Conservation (phyloP, 2,113 vertebrate species). For the Australoheros scitulus region DNA sequence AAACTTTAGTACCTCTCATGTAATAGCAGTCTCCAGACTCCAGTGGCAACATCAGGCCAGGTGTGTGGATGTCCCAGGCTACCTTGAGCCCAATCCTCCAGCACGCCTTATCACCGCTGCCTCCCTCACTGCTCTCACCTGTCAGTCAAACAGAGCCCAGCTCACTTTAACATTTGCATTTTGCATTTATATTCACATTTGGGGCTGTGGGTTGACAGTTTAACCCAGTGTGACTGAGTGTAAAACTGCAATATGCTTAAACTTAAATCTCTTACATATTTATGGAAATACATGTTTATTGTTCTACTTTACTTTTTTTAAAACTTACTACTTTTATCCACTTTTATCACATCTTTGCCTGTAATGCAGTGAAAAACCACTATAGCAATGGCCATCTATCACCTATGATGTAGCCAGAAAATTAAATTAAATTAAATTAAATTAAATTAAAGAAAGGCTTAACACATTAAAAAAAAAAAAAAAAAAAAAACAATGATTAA, state of each 20-base stretch:
- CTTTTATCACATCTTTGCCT: neutral
- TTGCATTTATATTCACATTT: constrained; percentile 43
- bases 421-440: neutral
- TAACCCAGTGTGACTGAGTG: constrained; percentile 15
- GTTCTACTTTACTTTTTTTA: neutral
- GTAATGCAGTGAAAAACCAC: constrained; percentile 7
- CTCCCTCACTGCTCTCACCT: constrained; percentile 78
- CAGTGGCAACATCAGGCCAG: constrained; percentile 92
- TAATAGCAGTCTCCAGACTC: constrained; percentile 93
- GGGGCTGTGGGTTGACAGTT: constrained; percentile 21
- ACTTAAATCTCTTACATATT: constrained; percentile 1
- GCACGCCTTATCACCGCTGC: constrained; percentile 78
- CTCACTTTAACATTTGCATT: constrained; percentile 44
- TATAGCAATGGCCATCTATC: constrained; percentile 3
- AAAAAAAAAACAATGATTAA: too few species aligned
- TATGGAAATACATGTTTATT: neutral
- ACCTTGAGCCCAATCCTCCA: constrained; percentile 96
- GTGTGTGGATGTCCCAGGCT: constrained; percentile 96
- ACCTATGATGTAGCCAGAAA: neutral
- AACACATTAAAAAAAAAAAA: constrained; percentile 12
- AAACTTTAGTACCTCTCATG: constrained; percentile 76
- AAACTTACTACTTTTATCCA: neutral
- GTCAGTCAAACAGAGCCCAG: constrained; percentile 61
- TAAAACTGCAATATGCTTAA: neutral
- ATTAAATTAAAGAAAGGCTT: constrained; percentile 18